Evolutionary conservation across 2,797 vertebrate species (phyloP).

Genomic region (Chiroxiphia lanceolata): DNA sequence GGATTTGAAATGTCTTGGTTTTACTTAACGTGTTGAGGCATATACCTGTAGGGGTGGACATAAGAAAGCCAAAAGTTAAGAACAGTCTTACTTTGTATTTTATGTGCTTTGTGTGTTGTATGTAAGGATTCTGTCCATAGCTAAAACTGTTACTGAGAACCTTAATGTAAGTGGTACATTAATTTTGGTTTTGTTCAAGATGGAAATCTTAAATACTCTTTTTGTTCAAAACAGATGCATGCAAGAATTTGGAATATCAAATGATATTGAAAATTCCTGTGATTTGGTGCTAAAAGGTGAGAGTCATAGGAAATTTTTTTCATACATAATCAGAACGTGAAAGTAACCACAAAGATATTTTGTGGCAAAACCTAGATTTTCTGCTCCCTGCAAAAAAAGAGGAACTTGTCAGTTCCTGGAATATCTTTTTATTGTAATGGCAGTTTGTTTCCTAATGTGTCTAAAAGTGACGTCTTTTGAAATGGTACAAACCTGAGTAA

Average conservation of each 20-base stretch:
- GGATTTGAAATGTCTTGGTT: not conserved
- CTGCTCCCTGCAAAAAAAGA: not conserved
- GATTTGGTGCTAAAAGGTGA: constrained; percentile 69
- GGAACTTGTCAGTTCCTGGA: not conserved
- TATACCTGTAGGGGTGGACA: not conserved
- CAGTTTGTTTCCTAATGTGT: not conserved
- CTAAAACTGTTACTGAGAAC: not conserved
- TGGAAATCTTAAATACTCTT: not conserved
- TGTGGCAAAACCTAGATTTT: not conserved
- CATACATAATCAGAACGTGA: not conserved
- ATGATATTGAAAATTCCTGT: constrained; percentile 10
- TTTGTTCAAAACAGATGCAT: constrained; percentile 63
- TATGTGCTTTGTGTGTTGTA: not conserved
- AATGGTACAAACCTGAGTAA: not conserved
- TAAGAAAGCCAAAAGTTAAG: not conserved
- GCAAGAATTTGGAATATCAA: constrained; percentile 17
- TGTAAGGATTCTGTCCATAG: not conserved
- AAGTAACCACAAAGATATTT: not conserved
- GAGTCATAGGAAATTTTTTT: not conserved
- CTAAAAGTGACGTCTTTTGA: not conserved
- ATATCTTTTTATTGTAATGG: not conserved
- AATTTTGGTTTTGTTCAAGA: not conserved
- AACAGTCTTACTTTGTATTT: not conserved
- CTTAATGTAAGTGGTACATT: not conserved
- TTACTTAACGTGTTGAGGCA: accelerated